These are phyloP conservation scores for Schizothorax lantsangensis DNA, from an alignment of 2,797 vertebrate genomes.

Conservation along the genomic window DNA sequence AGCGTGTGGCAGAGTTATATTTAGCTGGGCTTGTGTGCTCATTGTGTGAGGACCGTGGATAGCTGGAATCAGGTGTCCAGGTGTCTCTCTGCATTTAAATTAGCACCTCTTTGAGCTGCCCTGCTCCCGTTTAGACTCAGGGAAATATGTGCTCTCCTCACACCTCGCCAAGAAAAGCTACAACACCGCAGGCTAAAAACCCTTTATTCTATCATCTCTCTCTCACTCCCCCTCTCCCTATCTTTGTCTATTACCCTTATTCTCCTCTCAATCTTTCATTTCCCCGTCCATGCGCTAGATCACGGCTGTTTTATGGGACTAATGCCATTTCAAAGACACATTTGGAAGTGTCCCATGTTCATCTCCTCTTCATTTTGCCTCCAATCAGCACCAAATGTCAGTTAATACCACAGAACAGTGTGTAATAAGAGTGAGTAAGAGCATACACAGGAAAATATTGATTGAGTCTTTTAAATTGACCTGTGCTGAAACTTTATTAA, in stretches of 20 bases:
- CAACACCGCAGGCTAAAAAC: slow-evolving; percentile 51
- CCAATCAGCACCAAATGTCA: slow-evolving; percentile 38
- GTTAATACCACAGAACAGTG: neutral
- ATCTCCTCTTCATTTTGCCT: slow-evolving; percentile 1
- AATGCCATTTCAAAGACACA: slow-evolving; percentile 61
- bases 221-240: neutral
- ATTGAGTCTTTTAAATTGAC: slow-evolving; percentile 26
- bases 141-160: slow-evolving; percentile 53
- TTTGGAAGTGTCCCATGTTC: slow-evolving; percentile 16
- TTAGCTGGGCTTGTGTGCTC: slow-evolving; percentile 54
- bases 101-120: slow-evolving; percentile 58
- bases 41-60: slow-evolving; percentile 40
- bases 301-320: slow-evolving; percentile 48
- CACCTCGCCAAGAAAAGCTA: slow-evolving; percentile 52
- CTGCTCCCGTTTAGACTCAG: slow-evolving; percentile 47
- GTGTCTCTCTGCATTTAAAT: slow-evolving; percentile 62
- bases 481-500: slow-evolving; percentile 33
- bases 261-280: slow-evolving; percentile 19
- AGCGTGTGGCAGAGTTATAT: slow-evolving; percentile 47
- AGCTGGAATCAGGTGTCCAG: slow-evolving; percentile 54
- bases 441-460: slow-evolving; percentile 23
- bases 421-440: slow-evolving; percentile 39
- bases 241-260: slow-evolving; percentile 22
- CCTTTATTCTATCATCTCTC: slow-evolving; percentile 21
- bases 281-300: slow-evolving; percentile 8